Evolutionary conservation across 2,797 vertebrate species (phyloP), one percentile per base, ranked within the genome.

Genomic region (Morus bassanus): DNA sequence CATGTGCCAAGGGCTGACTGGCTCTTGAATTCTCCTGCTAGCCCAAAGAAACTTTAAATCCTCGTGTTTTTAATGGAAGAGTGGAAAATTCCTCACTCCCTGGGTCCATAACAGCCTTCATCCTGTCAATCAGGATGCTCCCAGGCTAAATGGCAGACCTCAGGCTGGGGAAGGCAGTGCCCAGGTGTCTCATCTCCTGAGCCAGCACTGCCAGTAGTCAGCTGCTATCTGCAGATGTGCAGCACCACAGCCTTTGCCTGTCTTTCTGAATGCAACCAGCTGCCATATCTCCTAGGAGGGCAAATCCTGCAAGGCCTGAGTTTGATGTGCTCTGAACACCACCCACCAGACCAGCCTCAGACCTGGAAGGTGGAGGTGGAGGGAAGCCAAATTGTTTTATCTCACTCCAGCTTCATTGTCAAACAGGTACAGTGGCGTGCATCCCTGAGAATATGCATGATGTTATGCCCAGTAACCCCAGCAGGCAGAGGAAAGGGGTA

Each of bases 371-470:
- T 19, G 24, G 28, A 61, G 33, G 51, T 7, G 16, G 23, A 68
- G 41, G 28, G 54, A 83, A 54, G 22, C 25, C 61, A 50, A 54
- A 46, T 17, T 4, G 0, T 30, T 68, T 74, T 70, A 45, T 46
- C 61, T 74, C 18, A 3, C 24, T 16, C 33, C 24, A 43, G 60
- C 21, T 85, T 76, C 0, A 0, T 64, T 61, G 41, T 25, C 70
- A 69, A 35, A 37, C 0, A 0, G 53, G 48, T 28, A 24, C 30
- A 37, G 39, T 14, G 7, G 72, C 6, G 2, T 5, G 1, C 54
- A 43, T 81, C 77, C 56, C 53, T 15, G 30, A 17, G 19, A 46
- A 27, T 30, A 48, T 4, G 30, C 23, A 16, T 2, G 0, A 2
- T 8, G n/a, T 15, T 31, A 46, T 0, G 1, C 33, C 15, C 61